phyloP scores from a whole-genome alignment of 2,113 vertebrate genomes.

The Rhinolophus sinicus region DNA sequence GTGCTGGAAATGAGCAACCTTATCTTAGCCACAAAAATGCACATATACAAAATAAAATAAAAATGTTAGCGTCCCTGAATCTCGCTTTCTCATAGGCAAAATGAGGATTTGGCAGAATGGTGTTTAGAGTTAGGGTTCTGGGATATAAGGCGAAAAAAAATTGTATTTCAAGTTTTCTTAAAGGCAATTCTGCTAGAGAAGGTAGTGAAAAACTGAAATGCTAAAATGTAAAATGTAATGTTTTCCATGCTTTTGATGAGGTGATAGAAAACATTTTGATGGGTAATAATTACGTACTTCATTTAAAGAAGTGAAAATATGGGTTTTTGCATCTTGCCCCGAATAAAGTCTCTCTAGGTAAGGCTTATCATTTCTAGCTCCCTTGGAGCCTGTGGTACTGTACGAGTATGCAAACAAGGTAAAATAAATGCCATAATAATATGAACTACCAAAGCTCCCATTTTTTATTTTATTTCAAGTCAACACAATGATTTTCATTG shows the following conservation, averaged over 20 bases:
- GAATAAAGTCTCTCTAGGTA: neutral
- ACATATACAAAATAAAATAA: neutral
- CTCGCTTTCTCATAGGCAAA: neutral
- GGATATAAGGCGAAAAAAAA: neutral
- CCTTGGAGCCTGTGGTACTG: neutral
- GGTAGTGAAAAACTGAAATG: slow-evolving; percentile 19
- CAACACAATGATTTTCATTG: neutral
- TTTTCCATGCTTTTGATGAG: neutral
- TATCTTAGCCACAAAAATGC: slow-evolving; percentile 4
- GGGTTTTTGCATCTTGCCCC: neutral
- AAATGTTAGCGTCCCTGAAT: neutral
- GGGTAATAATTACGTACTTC: neutral
- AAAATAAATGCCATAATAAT: neutral
- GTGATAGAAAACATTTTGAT: neutral
- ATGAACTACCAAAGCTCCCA: neutral
- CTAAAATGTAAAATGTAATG: neutral
- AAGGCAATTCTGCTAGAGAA: neutral
- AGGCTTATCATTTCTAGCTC: neutral
- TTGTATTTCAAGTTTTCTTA: neutral
- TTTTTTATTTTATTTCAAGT: slow-evolving; percentile 6
- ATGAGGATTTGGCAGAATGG: neutral
- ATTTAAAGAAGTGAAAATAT: slow-evolving; percentile 19
- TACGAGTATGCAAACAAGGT: neutral
- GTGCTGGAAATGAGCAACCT: neutral
- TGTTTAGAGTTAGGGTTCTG: neutral